Evolutionary conservation across 2,888 invertebrate genomes (phyloP).

Genomic region (Orthosia cruda): DNA sequence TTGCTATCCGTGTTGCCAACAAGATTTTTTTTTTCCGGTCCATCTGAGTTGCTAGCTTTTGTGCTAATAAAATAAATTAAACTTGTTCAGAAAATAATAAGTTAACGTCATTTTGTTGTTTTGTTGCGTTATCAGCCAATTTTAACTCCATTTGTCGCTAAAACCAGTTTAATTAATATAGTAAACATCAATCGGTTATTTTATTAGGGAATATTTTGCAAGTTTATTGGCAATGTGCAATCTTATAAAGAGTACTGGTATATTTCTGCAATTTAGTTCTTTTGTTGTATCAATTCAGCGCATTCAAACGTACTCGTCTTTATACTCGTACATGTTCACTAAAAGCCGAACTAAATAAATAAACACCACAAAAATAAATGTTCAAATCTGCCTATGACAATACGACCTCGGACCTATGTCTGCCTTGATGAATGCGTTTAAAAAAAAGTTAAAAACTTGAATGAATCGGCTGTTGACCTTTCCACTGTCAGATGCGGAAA

Average conservation of each 20-base stretch:
- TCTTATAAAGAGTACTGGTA: conserved; percentile 29
- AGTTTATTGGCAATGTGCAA: conserved; percentile 29
- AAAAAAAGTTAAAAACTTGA: conserved; percentile 71
- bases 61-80: not conserved
- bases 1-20: conserved; percentile 25
- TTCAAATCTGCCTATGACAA: not conserved
- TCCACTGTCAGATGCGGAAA: conserved; percentile 86
- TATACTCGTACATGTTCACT: not conserved
- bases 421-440: conserved; percentile 44
- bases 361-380: conserved; percentile 30
- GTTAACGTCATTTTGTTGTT: not conserved
- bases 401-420: conserved; percentile 13
- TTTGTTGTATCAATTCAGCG: not conserved
- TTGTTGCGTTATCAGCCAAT: not conserved
- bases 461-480: conserved; percentile 88
- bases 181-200: not conserved
- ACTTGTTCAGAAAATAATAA: not conserved
- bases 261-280: conserved; percentile 12
- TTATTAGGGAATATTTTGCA: conserved; percentile 2
- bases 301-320: not conserved
- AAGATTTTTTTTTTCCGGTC: not conserved
- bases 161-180: not conserved
- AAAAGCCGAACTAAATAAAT: not conserved
- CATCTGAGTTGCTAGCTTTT: conserved; percentile 36
- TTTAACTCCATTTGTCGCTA: not conserved